Evolutionary conservation across 2,113 vertebrate genomes (phyloP), one percentile per base, ranked within the genome.

Genomic region (Caretta caretta): DNA sequence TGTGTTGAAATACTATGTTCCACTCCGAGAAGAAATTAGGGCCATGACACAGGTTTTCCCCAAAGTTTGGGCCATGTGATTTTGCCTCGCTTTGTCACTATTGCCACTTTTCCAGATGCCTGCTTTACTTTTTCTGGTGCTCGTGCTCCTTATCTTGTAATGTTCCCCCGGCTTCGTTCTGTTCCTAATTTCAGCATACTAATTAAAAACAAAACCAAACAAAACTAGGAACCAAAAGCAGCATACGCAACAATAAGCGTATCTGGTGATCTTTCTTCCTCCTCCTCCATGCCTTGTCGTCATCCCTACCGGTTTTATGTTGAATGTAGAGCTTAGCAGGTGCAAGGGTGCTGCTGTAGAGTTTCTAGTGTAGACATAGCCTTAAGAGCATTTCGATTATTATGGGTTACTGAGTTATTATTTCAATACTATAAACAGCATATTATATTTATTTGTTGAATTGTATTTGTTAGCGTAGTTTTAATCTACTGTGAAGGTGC

Each of bases 291-390:
- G 5, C 17, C 1, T 78, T 24, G 50, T 49, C 49, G 50, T 46
- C 79, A 75, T 49, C 57, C 75, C 59, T 12, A 38, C 6, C 46
- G 14, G 5, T 0, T 31, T 5, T 87, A 50, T 76, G 83, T 79
- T 14, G 6, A n/a, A 24, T 2, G 13, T 0, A 50, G 50, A 16
- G 51, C 4, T 6, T 5, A 2, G 82, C 31, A 0, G 0, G 48
- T 27, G 48, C 81, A 62, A 22, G 0, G 2, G n/a, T 72, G 3
- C 17, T 38, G 65, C n/a, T n/a, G 35, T 10, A n/a, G 65, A 72
- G n/a, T 72, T 72, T 72, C 65, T 72, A 72, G 65, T 10, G n/a
- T n/a, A 38, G 35, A 72, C 65, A 17, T 11, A 38, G 35, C 17
- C 35, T 57, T 62, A 42, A 42, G 42, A 76, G 42, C 72, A 76